Conservation (phyloP, 2,797 vertebrate genomes). For the Sus cebifrons region DNA sequence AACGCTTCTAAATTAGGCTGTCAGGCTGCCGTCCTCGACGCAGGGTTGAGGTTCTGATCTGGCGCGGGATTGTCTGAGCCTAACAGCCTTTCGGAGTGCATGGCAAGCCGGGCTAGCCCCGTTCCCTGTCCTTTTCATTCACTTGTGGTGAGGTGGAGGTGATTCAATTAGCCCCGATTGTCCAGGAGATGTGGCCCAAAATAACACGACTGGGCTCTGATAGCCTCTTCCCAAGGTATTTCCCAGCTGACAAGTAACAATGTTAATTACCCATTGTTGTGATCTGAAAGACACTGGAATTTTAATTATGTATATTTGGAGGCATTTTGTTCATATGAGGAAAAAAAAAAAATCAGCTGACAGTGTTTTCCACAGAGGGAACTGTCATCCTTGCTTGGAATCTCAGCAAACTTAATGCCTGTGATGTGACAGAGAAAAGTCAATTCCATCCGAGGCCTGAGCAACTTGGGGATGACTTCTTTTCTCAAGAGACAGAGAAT, state of each 20-base stretch:
- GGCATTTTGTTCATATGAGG: constrained; percentile 81
- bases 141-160: constrained; percentile 91
- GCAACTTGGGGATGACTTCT: neutral
- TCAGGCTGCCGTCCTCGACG: constrained; percentile 85
- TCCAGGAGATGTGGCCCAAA: constrained; percentile 87
- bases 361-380: constrained; percentile 58
- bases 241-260: constrained; percentile 83
- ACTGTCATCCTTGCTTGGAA: neutral
- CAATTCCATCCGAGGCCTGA: neutral
- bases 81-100: constrained; percentile 70
- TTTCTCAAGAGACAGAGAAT: constrained; percentile 1
- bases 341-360: constrained; percentile 45
- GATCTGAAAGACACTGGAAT: constrained; percentile 80
- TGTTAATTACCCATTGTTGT: constrained; percentile 83
- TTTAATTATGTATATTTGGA: constrained; percentile 84
- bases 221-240: constrained; percentile 73
- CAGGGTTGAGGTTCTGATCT: constrained; percentile 72
- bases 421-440: constrained; percentile 6
- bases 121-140: constrained; percentile 90
- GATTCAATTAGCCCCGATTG: constrained; percentile 91
- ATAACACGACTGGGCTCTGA: constrained; percentile 86
- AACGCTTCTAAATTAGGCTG: constrained; percentile 91
- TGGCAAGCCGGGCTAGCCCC: constrained; percentile 63
- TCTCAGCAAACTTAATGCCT: neutral
- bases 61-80: constrained; percentile 74